Percentiles rank a stretch among this genome's conserved stretches.
phyloP scores from a whole-genome alignment of 2,888 invertebrate genomes.

The Epiblema foenella region DNA sequence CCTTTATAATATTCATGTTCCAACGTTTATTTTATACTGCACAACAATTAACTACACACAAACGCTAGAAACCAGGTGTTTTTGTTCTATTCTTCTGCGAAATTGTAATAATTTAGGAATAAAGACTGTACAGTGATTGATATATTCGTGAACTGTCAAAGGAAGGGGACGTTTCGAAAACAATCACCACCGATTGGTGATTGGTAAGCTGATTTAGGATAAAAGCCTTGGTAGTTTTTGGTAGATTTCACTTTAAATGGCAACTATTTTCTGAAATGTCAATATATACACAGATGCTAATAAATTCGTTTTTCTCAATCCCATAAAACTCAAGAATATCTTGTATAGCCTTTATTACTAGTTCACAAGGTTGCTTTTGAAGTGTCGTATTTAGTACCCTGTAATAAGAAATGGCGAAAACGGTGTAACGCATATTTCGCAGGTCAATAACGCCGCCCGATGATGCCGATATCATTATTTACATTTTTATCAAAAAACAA shows the following conservation, averaged over 20 bases:
- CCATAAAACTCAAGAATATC: background rate
- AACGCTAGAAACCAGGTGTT: background rate
- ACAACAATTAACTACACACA: background rate
- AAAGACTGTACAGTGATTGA: constrained; percentile 7
- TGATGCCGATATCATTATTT: constrained; percentile 35
- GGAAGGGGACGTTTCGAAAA: background rate
- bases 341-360: background rate
- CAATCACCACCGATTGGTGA: background rate
- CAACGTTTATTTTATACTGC: background rate
- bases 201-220: background rate
- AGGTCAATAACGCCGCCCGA: constrained; percentile 41
- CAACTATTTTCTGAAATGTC: constrained; percentile 7
- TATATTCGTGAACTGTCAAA: constrained; percentile 18
- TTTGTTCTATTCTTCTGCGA: background rate
- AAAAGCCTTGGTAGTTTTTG: background rate
- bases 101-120: background rate
- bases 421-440: background rate
- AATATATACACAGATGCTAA: background rate
- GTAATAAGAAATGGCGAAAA: background rate
- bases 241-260: constrained; percentile 7
- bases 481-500: constrained; percentile 39
- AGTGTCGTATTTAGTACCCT: background rate
- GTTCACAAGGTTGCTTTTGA: background rate
- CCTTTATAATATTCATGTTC: constrained; percentile 25
- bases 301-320: background rate